These are phyloP conservation scores for Achroia grisella DNA, from an alignment of 1,140 invertebrate species.

Conservation along the genomic window DNA sequence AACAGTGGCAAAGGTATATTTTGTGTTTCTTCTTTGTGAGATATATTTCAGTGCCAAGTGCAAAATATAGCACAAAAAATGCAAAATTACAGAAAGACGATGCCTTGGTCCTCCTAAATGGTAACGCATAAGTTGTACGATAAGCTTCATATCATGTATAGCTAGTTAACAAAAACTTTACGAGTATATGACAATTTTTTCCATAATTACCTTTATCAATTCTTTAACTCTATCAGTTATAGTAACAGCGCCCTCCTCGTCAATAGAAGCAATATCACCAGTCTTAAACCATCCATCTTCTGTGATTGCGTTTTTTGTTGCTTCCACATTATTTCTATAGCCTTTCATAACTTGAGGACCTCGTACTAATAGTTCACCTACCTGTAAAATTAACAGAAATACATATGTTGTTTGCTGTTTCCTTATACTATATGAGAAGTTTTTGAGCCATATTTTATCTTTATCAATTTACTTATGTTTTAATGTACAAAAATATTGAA, in stretches of 20 bases:
- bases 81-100: no score
- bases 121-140: no score
- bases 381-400: slow-evolving; percentile 11
- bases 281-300: slow-evolving; percentile 82
- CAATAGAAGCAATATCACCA: slow-evolving; percentile 82
- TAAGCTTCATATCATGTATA: no score
- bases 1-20: no score
- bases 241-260: slow-evolving; percentile 76
- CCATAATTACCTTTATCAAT: slow-evolving; percentile 78
- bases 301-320: slow-evolving; percentile 77
- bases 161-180: neutral
- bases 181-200: neutral
- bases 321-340: slow-evolving; percentile 80
- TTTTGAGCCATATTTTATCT: no score
- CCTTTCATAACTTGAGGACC: slow-evolving; percentile 82
- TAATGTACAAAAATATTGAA: neutral
- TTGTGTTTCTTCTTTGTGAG: no score
- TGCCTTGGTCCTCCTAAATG: no score
- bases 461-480: no score
- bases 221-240: slow-evolving; percentile 86
- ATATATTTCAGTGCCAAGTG: no score
- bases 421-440: no score
- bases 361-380: slow-evolving; percentile 77
- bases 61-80: no score
- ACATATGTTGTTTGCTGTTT: no score